Base-by-base conservation (phyloP, 2,888 invertebrate species). In the Lasioglossum villosulum region DNA sequence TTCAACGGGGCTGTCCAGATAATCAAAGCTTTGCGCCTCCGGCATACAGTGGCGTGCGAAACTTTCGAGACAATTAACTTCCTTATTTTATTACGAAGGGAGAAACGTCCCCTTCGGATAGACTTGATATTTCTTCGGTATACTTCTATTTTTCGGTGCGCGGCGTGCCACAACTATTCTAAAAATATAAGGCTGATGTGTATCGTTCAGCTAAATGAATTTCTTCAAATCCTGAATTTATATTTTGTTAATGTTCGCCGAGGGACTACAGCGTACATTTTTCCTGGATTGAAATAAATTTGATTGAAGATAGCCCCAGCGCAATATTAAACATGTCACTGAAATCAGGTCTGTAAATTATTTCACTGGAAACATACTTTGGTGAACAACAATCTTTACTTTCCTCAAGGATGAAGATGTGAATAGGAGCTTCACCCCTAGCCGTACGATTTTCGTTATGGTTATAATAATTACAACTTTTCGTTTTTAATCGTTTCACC, bases 61-160 rank as follows among this genome's bases (percentile, higher is more conserved):
- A 68, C 66, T 34, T 68, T 68, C 66, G 34, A 68, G 66, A 34
- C 66, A 68, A 68, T 68, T 68, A 34, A 68, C 66, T 34, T 68
- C 66, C 66, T 68, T 34, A 68, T 68, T 68, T 34, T 34, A 68
- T 34, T 68, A 68, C 34, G 19, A 23, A 68, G 66, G 66, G 34
- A 34, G 66, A 63, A 63, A 63, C 30, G 16, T 68, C 66, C 66
- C 66, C 34, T 68, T 34, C 6, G 16, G 19, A 23, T 34, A 8
- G 19, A 37, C 30, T 68, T 34, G 66, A 23, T 37, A 37, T 68
- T 68, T 68, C 66, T 37, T 68, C 23, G 34, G 16, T 34, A 37
- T 37, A 68, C 19, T 68, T 23, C 23, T 34, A 68, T 19, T 34
- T 30, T 68, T 68, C 37, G 34, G 45, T 45, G 30, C 16, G 16